Base-by-base conservation (phyloP, 2,888 invertebrate genomes). In the Sarcophaga subvicina region DNA sequence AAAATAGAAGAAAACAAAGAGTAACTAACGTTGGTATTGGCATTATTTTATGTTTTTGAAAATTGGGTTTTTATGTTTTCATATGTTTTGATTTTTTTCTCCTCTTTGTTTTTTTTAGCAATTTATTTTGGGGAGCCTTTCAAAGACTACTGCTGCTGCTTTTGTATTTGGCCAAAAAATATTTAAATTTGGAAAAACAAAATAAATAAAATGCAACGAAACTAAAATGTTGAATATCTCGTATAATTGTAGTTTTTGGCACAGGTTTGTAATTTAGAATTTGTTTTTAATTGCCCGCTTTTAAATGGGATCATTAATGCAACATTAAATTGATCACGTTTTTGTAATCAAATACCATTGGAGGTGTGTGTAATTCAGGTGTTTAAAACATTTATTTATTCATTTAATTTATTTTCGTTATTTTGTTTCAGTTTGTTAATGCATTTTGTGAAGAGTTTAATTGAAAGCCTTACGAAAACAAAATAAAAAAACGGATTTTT, bases 251-350 rank as follows among this genome's bases (percentile, higher is more conserved):
- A 72, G 75, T 77, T 79, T 83, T 83, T 86, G 83, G 86, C 86
- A 86, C 86, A 86, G 83, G 86, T 86, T 83, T 86, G 86, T 83
- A 86, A 86, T 86, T 83, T 86, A 86, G 83, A 86, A 83, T 86
- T 86, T 86, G 83, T 83, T 86, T 86, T 86, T 86, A 86, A 86
- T 86, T 86, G 86, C 83, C 80, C 80, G 83, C 63, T 78, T 83
- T 83, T 86, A 83, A 86, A 86, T 83, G 86, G 83, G 72, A 80
- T 78, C 86, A 86, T 86, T 86, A 83, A 70, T 77, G 77, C 54
- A 80, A 77, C 86, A 86, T 86, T 86, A 86, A 86, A 83, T 86
- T 86, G 86, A 80, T 86, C 86, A 86, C 86, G 86, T 86, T 86
- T 86, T 86, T 86, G 86, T 83, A 86, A 86, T 86, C 86, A 86